Evolutionary conservation across 37 sponge, comb jelly and placozoan genomes (phyloP).

Genomic region (Tethya wilhelma): DNA sequence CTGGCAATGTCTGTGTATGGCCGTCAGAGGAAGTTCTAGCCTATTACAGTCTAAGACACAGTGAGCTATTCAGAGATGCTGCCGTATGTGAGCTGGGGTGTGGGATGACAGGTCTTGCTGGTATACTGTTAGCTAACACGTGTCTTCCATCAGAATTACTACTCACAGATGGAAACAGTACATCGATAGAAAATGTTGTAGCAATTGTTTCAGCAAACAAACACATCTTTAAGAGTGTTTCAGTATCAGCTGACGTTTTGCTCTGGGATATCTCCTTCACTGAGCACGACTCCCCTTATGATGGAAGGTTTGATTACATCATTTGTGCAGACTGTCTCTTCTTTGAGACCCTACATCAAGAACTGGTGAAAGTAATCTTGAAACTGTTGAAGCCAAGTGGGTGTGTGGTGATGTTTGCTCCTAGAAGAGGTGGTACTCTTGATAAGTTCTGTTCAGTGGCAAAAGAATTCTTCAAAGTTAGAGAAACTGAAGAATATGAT

Average conservation of each 20-base stretch:
- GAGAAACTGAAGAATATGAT: constrained; percentile 24
- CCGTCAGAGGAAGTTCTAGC: constrained; percentile 84
- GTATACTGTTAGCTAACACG: constrained; percentile 53
- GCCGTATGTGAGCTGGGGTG: constrained; percentile 75
- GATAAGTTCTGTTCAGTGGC: constrained; percentile 52
- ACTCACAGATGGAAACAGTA: constrained; percentile 70
- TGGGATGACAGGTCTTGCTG: constrained; percentile 86
- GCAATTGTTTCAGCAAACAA: constrained; percentile 24
- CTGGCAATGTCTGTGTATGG: constrained; percentile 87
- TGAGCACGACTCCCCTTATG: not conserved
- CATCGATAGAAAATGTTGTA: constrained; percentile 48
- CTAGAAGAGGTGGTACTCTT: constrained; percentile 52
- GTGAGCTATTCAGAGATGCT: constrained; percentile 28
- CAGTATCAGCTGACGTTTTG: constrained; percentile 31
- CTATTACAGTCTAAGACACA: constrained; percentile 54
- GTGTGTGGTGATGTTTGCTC: constrained; percentile 48
- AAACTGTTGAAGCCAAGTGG: constrained; percentile 55
- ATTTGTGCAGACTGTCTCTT: constrained; percentile 76
- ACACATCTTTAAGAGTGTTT: not conserved
- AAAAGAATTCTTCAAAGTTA: constrained; percentile 18
- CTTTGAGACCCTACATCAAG: constrained; percentile 45
- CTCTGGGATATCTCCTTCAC: constrained; percentile 42
- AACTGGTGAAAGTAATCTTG: constrained; percentile 15
- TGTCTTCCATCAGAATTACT: constrained; percentile 37
- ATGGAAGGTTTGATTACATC: constrained; percentile 48